Conservation (phyloP, 1,140 invertebrate species). For the Aphaenogaster ashmeadi region DNA sequence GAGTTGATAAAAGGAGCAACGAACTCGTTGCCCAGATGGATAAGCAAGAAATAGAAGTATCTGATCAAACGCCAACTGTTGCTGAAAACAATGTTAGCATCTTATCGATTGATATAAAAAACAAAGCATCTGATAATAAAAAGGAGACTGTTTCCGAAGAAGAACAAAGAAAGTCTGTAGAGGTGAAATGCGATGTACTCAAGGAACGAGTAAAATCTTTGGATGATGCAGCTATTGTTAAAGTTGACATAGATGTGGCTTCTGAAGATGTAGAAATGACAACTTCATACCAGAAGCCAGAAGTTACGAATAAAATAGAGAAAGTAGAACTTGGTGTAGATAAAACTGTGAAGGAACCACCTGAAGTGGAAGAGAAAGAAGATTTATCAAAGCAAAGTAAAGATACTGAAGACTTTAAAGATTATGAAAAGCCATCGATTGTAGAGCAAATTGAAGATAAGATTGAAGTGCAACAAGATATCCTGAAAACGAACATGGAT, state of each 20-base stretch:
- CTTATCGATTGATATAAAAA: conserved; percentile 55
- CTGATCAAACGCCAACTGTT: conserved; percentile 64
- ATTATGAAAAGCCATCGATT: not conserved
- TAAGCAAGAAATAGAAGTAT: conserved; percentile 75
- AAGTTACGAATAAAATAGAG: conserved; percentile 37
- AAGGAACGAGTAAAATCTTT: conserved; percentile 23
- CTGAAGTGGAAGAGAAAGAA: conserved; percentile 30
- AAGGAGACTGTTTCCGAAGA: conserved; percentile 24
- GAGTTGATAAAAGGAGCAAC: conserved; percentile 47
- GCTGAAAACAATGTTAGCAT: conserved; percentile 63
- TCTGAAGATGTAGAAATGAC: conserved; percentile 15
- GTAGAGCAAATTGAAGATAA: conserved; percentile 43
- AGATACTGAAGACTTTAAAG: conserved; percentile 20
- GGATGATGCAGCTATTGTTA: not conserved
- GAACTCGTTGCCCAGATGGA: conserved; percentile 39
- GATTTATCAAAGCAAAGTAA: conserved; percentile 18
- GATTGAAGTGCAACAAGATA: conserved; percentile 29
- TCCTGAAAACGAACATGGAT: conserved; percentile 71
- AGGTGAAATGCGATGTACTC: conserved; percentile 33
- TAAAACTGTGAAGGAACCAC: conserved; percentile 3
- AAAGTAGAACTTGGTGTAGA: conserved; percentile 1
- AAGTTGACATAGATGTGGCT: not conserved
- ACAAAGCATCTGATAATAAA: conserved; percentile 38
- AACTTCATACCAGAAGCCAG: not conserved
- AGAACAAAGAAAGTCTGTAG: conserved; percentile 50